These are phyloP conservation scores for Ctenomys sociabilis DNA, from an alignment of 2,113 vertebrate genomes.

Conservation along the genomic window DNA sequence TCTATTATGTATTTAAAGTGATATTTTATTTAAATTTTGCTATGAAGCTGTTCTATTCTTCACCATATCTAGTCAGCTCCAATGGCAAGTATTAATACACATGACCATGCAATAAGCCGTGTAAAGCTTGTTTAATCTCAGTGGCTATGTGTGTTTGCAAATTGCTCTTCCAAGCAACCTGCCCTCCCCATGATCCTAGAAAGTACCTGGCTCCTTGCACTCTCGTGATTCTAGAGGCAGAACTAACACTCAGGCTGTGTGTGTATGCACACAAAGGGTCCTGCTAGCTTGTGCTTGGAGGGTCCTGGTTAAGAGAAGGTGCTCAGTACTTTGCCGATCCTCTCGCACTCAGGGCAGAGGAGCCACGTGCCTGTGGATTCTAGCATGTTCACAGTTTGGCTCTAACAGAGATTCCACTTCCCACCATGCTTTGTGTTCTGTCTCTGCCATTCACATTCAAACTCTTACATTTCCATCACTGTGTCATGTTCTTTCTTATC, in stretches of 20 bases:
- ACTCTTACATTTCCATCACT: not conserved
- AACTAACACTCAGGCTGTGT: not conserved
- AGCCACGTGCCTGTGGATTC: too few species aligned
- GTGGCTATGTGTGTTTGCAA: not conserved
- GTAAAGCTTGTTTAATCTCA: not conserved
- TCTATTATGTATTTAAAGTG: not conserved
- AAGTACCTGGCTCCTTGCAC: not conserved
- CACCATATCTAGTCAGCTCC: not conserved
- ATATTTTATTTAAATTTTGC: not conserved
- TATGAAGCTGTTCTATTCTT: not conserved
- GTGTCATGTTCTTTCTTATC: not conserved
- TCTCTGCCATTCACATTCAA: not conserved
- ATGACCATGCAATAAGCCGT: not conserved
- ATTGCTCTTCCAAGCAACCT: not conserved
- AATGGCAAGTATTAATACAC: not conserved
- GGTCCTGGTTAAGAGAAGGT: not conserved
- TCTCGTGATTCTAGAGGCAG: not conserved
- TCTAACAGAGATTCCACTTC: not conserved
- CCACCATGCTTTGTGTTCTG: not conserved
- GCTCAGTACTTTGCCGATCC: not conserved
- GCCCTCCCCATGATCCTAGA: not conserved
- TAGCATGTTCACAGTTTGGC: not conserved
- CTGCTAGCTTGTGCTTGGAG: not conserved
- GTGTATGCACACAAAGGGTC: accelerated
- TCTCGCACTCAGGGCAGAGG: not conserved